A percentile compares a stretch with the other conserved stretches of the same genome.
Conservation (phyloP, 2,888 invertebrate species). For the Ichneumoninae sp. region DNA sequence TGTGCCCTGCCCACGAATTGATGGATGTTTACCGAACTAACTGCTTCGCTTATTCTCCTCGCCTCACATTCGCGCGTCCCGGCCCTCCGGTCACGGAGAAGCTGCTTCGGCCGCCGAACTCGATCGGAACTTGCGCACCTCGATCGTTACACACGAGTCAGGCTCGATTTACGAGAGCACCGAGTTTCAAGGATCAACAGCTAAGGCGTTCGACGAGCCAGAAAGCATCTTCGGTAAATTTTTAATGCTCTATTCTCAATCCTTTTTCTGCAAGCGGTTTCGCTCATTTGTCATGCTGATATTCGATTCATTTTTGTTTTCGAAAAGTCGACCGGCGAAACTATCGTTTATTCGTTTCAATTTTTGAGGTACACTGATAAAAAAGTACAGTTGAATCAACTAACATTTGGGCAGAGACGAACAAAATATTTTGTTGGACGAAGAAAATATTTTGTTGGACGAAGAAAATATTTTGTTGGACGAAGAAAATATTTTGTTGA, state of each 20-base stretch:
- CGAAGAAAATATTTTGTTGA: no score
- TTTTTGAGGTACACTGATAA: neutral
- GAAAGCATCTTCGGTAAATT: neutral
- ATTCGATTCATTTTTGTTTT: neutral
- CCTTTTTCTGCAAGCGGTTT: neutral
- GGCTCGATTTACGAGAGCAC: conserved; percentile 15
- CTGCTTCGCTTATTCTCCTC: conserved; percentile 68
- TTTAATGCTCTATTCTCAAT: neutral
- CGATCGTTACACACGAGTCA: conserved; percentile 44
- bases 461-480: no score
- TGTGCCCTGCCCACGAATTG: conserved; percentile 77
- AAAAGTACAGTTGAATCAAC: no score
- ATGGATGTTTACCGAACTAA: conserved; percentile 82
- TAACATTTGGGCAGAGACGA: no score
- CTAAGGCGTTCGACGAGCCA: conserved; percentile 6
- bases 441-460: no score
- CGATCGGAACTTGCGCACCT: conserved; percentile 62
- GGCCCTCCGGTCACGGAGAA: conserved; percentile 64
- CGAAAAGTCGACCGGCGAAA: neutral
- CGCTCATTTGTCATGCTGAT: neutral
- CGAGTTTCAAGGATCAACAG: neutral
- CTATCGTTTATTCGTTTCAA: neutral
- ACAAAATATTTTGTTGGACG: no score
- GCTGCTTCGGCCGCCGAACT: conserved; percentile 71
- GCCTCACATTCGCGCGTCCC: conserved; percentile 18